Base-by-base conservation (phyloP, 2,888 invertebrate species). In the Julus scanicus region DNA sequence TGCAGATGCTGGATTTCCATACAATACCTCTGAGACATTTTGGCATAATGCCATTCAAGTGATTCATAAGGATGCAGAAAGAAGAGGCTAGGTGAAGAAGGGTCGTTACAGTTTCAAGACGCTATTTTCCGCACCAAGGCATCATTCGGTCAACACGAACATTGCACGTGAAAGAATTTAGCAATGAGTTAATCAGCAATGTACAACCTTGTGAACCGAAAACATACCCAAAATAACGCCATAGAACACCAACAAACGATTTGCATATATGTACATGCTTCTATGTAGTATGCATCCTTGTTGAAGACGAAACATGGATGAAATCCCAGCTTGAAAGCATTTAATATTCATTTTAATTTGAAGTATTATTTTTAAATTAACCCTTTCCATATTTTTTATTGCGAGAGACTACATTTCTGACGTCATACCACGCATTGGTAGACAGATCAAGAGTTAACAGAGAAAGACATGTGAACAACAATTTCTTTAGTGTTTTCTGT, bases 1-100 rank as follows among this genome's bases (percentile, higher is more conserved):
- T 29, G 71, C 71, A 11, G n/a, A 29, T 71, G 71, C 71, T 29
- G 29, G 29, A 71, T 71, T 71, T 71, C 71, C 71, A 71, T 71
- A 71, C 29, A 29, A 71, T 11, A 29, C 29, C 29, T 5, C 71
- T 9, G 11, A 29, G 71, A 29, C 71, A 29, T n/a, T 71, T 71
- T 71, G 71, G 71, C 71, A 8, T 29, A 29, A 9, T 29, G 20
- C 71, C 71, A 71, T 71, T 0, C 17, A 17, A 29, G 29, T n/a
- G 29, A 71, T 71, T 71, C 29, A 6, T 29, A 29, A 11, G 29
- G 57, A 57, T 2, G 57, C 17, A n/a, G 71, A 71, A 71, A 29
- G 57, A 13, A 71, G 8, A 57, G 57, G n/a, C n/a, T 57, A n/a
- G 57, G 57, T 57, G 71, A 71, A 71, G 71, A 71, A 71, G 11